Base-by-base conservation (phyloP, 2,888 invertebrate genomes). In the Phragmatobia fuliginosa region DNA sequence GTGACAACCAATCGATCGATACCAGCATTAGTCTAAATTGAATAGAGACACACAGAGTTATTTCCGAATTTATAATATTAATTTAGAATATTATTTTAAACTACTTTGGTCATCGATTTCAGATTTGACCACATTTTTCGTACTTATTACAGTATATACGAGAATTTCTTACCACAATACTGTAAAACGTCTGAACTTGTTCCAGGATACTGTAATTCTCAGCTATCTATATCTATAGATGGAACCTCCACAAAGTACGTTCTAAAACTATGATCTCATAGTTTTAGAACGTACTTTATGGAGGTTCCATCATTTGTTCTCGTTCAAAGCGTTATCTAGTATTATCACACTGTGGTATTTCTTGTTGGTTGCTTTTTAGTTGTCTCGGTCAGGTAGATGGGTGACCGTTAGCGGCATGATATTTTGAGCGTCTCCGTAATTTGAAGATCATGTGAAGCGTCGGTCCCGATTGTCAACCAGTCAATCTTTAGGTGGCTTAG, bases 191-290 rank as follows among this genome's bases (percentile, higher is more conserved):
- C 32, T 41, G 28, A 66, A 66, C 41, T 58, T 58, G 58, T 18
- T 65, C 64, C 28, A 49, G n/a, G 11, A 38, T 66, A n/a, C 28
- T 52, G 25, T 25, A 52, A 52, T 52, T 25, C 52, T 52, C 25
- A 11, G 28, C 14, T 7, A 52, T 52, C 52, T 52, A n/a, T n/a
- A n/a, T n/a, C n/a, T n/a, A n/a, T n/a, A n/a, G 11, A 14, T 25
- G 25, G 25, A 52, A 52, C 52, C 28, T 52, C 14, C 25, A 4
- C 14, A 3, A 52, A 52, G 52, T 52, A 52, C 52, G 0, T 25
- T 25, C 52, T n/a, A 14, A 52, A 52, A 28, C 25, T 25, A 52
- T 52, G 52, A 52, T n/a, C n/a, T 52, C 52, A 52, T 52, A 25
- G 25, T 28, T 52, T 52, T 14, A n/a, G 52, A 25, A 25, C 0